phyloP scores from a whole-genome alignment of 64 coral and sea anemone genomes.

The Stichodactyla helianthus region DNA sequence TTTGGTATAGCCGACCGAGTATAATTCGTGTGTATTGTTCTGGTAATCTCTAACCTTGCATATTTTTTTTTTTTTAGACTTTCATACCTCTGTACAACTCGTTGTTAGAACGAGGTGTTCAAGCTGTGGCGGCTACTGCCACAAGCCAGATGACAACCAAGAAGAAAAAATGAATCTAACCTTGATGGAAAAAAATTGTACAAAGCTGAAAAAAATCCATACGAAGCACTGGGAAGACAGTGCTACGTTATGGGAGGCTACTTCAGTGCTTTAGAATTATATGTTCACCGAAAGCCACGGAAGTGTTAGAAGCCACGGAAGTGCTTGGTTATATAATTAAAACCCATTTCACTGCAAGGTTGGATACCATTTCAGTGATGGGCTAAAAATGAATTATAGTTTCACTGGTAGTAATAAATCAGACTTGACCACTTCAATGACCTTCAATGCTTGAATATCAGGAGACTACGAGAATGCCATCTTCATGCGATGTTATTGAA shows the following conservation, averaged over 20 bases:
- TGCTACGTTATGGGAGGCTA: not conserved
- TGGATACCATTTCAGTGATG: not conserved
- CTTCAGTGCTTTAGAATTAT: not conserved
- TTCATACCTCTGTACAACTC: conserved; percentile 77
- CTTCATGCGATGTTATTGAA: not conserved
- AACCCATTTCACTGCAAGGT: conserved; percentile 9
- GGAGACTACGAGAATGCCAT: not conserved
- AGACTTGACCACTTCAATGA: not conserved
- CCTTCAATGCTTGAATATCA: not conserved
- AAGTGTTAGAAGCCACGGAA: not conserved
- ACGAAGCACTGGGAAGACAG: not conserved
- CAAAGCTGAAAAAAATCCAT: not conserved
- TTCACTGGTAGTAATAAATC: not conserved
- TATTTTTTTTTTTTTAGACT: conserved; percentile 28
- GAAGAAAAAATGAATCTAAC: conserved; percentile 19
- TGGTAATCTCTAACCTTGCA: not conserved
- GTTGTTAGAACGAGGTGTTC: conserved; percentile 58
- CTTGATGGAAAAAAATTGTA: not conserved
- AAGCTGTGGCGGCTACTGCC: conserved; percentile 44
- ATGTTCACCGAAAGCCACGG: not conserved
- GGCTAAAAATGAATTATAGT: not conserved
- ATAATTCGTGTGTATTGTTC: too few relatives aligned
- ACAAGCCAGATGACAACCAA: conserved; percentile 13
- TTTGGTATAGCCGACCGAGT: too few relatives aligned
- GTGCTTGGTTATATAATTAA: not conserved